phyloP scores from a whole-genome alignment of 2,888 invertebrate genomes.

The Drosophila pseudotakahashii region DNA sequence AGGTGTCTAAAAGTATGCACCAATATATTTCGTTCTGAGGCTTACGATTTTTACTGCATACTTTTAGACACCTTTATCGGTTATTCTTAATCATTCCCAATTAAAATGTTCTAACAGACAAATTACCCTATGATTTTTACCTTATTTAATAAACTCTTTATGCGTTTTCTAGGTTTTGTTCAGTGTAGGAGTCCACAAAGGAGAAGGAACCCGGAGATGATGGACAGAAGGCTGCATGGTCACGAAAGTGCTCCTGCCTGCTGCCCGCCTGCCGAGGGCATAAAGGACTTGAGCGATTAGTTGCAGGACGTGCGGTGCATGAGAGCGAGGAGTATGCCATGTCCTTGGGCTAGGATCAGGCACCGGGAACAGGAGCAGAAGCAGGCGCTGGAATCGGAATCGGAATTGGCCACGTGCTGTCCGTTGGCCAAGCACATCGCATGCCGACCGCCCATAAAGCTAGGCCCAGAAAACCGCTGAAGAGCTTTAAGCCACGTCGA shows the following conservation, averaged over 20 bases:
- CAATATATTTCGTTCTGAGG: no score
- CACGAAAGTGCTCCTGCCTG: constrained; percentile 49
- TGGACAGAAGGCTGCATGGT: constrained; percentile 52
- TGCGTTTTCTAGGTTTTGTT: neutral
- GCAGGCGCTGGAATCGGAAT: neutral
- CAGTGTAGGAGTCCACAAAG: neutral
- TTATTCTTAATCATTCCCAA: no score
- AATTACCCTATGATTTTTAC: no score
- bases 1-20: no score
- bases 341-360: constrained; percentile 31
- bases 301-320: constrained; percentile 74
- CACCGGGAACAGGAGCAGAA: neutral
- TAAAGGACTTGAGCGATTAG: constrained; percentile 81
- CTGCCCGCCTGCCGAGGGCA: constrained; percentile 41
- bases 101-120: no score
- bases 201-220: constrained; percentile 2
- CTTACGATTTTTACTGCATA: no score
- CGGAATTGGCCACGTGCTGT: constrained; percentile 47
- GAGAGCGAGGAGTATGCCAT: constrained; percentile 23
- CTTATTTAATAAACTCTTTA: neutral
- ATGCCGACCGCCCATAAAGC: constrained; percentile 22
- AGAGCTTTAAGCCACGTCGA: constrained; percentile 50
- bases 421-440: constrained; percentile 23
- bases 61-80: no score
- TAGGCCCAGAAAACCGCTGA: constrained; percentile 43